phyloP scores from a whole-genome alignment of 1,140 invertebrate genomes.

The Hypothenemus hampei region DNA sequence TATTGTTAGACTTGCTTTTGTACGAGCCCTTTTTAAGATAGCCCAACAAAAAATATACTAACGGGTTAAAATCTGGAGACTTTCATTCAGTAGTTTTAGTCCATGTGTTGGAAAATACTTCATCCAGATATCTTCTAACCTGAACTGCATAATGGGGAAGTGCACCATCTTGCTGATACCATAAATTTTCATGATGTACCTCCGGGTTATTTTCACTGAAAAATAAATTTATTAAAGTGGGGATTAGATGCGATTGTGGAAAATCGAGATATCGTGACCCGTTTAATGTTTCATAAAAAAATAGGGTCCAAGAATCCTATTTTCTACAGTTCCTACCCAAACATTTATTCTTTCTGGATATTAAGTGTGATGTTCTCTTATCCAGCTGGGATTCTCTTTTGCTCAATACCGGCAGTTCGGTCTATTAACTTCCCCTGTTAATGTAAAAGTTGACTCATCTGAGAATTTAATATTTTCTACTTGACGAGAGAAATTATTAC shows the following conservation, averaged over 20 bases:
- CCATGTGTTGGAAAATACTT: no score
- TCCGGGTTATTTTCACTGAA: not conserved
- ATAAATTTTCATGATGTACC: not conserved
- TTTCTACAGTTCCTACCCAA: not conserved
- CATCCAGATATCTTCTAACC: no score
- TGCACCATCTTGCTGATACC: not conserved
- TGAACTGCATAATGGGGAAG: no score
- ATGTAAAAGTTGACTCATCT: conserved; percentile 5
- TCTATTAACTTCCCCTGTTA: conserved; percentile 8
- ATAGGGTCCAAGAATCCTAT: not conserved
- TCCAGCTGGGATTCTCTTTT: not conserved
- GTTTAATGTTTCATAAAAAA: not conserved
- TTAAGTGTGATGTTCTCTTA: no score
- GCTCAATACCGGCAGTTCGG: conserved; percentile 5
- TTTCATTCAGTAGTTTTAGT: not conserved
- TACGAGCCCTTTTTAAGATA: no score
- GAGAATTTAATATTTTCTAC: not conserved
- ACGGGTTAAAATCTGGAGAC: not conserved
- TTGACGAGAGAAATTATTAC: not conserved
- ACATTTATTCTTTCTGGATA: not conserved
- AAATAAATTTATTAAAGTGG: not conserved
- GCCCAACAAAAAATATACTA: not conserved
- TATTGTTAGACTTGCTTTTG: no score
- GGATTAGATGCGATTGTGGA: not conserved
- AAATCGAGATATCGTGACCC: not conserved